Percentiles rank a stretch among this genome's conserved stretches.
Evolutionary conservation across 2,113 vertebrate species (phyloP).

Genomic region (Procavia capensis): DNA sequence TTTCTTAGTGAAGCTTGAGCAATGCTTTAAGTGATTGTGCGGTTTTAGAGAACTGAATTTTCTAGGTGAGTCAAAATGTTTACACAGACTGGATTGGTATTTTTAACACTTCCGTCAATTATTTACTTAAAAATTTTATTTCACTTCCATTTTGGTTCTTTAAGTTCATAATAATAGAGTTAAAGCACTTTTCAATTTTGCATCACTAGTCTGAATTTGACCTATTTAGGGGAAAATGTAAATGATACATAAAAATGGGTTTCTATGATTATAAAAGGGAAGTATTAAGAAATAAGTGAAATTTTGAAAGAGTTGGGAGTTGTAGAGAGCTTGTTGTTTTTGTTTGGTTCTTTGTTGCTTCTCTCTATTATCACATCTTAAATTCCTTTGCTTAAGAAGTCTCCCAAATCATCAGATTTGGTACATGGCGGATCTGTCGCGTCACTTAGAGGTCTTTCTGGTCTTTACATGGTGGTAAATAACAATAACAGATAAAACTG

Average conservation of each 20-base stretch:
- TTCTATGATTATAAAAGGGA: conserved; percentile 11
- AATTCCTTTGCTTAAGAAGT: conserved; percentile 9
- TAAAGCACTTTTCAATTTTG: conserved; percentile 1
- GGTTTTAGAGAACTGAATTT: conserved; percentile 29
- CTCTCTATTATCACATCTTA: not conserved
- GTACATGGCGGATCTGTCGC: not conserved
- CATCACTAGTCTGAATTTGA: conserved; percentile 47
- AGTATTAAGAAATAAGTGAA: conserved; percentile 15
- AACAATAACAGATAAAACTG: not conserved
- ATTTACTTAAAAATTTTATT: conserved; percentile 18
- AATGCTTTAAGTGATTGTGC: not conserved
- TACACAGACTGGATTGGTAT: not conserved
- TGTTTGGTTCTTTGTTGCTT: not conserved
- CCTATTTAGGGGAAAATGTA: not conserved
- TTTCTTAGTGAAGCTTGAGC: not conserved
- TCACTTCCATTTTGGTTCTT: conserved; percentile 10
- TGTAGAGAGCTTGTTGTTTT: not conserved
- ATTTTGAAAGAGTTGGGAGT: conserved; percentile 35
- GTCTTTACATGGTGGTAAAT: not conserved
- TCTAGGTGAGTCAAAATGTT: conserved; percentile 3
- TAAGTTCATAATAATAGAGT: conserved; percentile 50
- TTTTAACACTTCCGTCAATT: conserved; percentile 17
- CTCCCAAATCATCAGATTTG: not conserved
- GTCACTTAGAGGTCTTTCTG: not conserved
- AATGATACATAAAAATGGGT: not conserved